Percentiles rank a stretch among this genome's conserved stretches.
Conservation (phyloP, 2,113 vertebrate genomes). For the Plectropomus leopardus region DNA sequence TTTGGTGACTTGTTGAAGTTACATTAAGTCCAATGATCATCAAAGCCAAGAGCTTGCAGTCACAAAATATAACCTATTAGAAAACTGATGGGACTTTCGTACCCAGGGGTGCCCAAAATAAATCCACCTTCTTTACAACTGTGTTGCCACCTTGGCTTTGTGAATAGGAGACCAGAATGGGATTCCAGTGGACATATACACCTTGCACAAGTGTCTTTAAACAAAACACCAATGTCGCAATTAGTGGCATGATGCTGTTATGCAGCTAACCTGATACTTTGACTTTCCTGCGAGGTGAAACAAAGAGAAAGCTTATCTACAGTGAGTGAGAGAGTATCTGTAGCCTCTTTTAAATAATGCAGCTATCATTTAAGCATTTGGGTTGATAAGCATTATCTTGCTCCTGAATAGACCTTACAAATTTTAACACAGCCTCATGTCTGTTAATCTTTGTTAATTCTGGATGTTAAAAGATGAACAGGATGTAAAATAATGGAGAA, state of each 20-base stretch:
- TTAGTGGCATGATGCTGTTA: background rate
- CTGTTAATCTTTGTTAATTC: slow-evolving; percentile 34
- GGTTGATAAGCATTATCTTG: slow-evolving; percentile 18
- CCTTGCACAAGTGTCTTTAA: background rate
- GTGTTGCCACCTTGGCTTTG: background rate
- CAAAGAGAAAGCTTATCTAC: slow-evolving; percentile 21
- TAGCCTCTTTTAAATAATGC: slow-evolving; percentile 1
- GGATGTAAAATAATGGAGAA: slow-evolving; percentile 30
- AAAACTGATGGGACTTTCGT: too few relatives aligned
- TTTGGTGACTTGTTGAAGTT: too few relatives aligned
- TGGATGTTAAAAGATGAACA: slow-evolving; percentile 19
- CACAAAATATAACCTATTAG: too few relatives aligned
- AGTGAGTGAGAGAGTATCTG: slow-evolving; percentile 12
- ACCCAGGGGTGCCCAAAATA: background rate
- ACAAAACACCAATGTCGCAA: slow-evolving; percentile 6
- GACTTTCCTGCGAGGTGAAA: slow-evolving; percentile 16
- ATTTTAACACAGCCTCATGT: slow-evolving; percentile 9
- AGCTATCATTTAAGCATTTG: slow-evolving; percentile 23
- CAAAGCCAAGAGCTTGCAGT: too few relatives aligned
- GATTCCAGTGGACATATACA: background rate
- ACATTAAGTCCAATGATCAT: too few relatives aligned
- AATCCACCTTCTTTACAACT: background rate
- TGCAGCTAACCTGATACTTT: slow-evolving; percentile 13
- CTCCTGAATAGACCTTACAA: slow-evolving; percentile 23
- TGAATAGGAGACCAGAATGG: background rate